Conservation (phyloP, 2,113 vertebrate species). For the Piprites chloris region DNA sequence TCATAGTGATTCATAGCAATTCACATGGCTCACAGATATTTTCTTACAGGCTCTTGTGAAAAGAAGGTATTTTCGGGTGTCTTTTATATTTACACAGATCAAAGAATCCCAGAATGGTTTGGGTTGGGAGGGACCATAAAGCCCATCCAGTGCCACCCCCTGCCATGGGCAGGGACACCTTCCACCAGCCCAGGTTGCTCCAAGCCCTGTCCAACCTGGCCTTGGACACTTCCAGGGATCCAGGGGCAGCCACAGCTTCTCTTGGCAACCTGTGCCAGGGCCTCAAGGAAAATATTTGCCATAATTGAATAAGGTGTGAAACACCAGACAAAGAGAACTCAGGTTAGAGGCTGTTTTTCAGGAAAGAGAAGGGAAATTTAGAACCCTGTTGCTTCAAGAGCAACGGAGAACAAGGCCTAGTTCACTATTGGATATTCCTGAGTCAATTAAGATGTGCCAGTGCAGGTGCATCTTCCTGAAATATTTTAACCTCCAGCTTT, state of each 20-base stretch:
- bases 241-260: background rate
- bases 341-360: background rate
- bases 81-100: background rate
- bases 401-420: background rate
- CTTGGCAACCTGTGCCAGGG: background rate
- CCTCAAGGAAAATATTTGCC: background rate
- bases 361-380: background rate
- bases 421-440: background rate
- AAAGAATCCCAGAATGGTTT: background rate
- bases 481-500: background rate
- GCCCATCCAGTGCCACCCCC: rapidly evolving
- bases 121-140: background rate
- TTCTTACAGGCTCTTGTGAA: background rate
- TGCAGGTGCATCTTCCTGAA: background rate
- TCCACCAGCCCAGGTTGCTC: background rate
- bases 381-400: background rate
- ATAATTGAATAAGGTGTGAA: background rate
- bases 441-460: background rate
- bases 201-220: background rate
- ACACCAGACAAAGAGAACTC: background rate
- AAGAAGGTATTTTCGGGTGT: background rate
- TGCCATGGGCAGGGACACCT: background rate
- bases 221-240: background rate
- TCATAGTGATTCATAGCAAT: too few relatives aligned
- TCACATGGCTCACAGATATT: background rate